These are phyloP conservation scores for Listronotus oregonensis DNA, from an alignment of 1,140 invertebrate genomes.

Conservation along the genomic window DNA sequence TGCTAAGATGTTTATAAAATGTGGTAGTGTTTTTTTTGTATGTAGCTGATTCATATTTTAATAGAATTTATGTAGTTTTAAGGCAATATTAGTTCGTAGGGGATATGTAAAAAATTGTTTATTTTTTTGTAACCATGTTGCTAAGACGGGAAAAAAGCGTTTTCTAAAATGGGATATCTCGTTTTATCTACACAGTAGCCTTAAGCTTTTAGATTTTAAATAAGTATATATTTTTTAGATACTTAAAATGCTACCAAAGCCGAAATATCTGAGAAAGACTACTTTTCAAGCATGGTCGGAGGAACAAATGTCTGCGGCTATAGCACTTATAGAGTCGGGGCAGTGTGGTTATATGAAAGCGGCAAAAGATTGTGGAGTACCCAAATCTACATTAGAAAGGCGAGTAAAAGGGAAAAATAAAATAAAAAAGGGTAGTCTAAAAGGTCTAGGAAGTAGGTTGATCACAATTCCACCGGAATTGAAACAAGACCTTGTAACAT, in stretches of 20 bases:
- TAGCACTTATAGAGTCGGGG: not conserved
- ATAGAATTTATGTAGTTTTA: constrained; percentile 16
- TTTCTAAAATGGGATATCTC: no score
- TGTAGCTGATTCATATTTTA: constrained; percentile 12
- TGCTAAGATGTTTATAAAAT: constrained; percentile 16
- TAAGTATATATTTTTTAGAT: not conserved
- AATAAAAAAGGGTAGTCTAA: not conserved
- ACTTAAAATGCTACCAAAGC: not conserved
- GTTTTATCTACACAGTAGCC: no score
- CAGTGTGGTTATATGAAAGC: not conserved
- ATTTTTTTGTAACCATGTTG: no score
- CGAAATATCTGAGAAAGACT: not conserved
- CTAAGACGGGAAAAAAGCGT: no score
- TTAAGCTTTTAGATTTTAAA: not conserved
- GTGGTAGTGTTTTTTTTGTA: constrained; percentile 12
- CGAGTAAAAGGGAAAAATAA: constrained; percentile 1
- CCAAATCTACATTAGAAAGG: constrained; percentile 6
- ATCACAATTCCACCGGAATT: constrained; percentile 1
- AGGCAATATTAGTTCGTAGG: constrained; percentile 3
- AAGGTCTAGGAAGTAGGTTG: not conserved
- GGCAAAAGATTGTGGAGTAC: not conserved
- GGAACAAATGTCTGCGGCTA: not conserved
- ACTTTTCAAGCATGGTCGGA: not conserved
- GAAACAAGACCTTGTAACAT: not conserved
- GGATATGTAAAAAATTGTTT: no score